phyloP scores from a whole-genome alignment of 2,888 invertebrate genomes.

The Teleogryllus oceanicus region DNA sequence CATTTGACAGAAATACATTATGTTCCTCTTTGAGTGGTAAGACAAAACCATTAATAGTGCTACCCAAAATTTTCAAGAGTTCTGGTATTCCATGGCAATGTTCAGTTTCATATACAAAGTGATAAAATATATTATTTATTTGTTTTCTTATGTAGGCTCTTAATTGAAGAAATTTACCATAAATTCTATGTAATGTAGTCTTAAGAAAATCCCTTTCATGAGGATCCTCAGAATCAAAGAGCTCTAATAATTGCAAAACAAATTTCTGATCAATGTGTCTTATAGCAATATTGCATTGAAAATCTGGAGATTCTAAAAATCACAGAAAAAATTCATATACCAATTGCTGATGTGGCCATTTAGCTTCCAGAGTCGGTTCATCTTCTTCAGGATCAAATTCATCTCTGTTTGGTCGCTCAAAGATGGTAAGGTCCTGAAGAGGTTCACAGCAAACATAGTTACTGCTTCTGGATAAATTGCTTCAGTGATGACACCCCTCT shows the following conservation, averaged over 20 bases:
- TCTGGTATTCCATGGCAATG: conserved; percentile 97
- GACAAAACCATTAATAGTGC: conserved; percentile 98
- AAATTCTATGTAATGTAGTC: conserved; percentile 96
- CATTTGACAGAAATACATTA: conserved; percentile 90
- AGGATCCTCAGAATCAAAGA: conserved; percentile 97
- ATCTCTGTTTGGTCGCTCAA: conserved; percentile 78
- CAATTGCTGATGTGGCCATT: conserved; percentile 80
- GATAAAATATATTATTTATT: conserved; percentile 93
- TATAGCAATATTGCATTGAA: conserved; percentile 88
- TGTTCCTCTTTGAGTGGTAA: conserved; percentile 97
- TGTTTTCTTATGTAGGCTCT: conserved; percentile 96
- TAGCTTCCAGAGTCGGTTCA: conserved; percentile 91
- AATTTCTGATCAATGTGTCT: conserved; percentile 94
- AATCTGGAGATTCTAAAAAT: conserved; percentile 87
- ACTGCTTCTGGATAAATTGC: conserved; percentile 91
- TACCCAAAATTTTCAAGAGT: conserved; percentile 92
- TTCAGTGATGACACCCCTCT: conserved; percentile 85
- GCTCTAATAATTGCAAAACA: conserved; percentile 86
- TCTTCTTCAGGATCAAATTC: conserved; percentile 94
- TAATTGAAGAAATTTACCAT: conserved; percentile 93
- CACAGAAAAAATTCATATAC: conserved; percentile 59
- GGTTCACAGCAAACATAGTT: conserved; percentile 85
- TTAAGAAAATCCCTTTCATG: conserved; percentile 94
- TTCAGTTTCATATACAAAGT: conserved; percentile 98
- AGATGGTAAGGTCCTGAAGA: conserved; percentile 86